Base-by-base conservation (phyloP, 2,888 invertebrate genomes). In the Tethea ocularis region DNA sequence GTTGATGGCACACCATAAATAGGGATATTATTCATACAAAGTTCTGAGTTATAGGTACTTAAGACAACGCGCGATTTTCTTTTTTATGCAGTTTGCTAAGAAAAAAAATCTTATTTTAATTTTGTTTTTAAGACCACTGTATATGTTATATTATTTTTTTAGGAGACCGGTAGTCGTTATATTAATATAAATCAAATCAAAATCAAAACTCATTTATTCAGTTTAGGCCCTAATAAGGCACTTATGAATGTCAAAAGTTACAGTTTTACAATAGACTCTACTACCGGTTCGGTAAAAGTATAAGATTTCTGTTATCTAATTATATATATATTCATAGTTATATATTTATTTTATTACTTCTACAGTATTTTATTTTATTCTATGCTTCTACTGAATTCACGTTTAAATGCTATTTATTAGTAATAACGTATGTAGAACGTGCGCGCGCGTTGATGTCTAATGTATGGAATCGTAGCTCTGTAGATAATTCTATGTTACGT, bases 381-480 rank as follows among this genome's bases (percentile, higher is more conserved):
- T 29, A 6, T 29, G 6, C 29, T 29, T 38, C 8, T 10, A 10
- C 29, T 29, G 10, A 29, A 8, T 52, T 29, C 3, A 29, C 15
- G 10, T 11, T 20, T 53, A 11, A 53, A 33, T 33, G 20, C 5
- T 33, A 53, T 29, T 17, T 33, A 11, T 33, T 17, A 53, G 10
- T 53, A 0, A 17, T 41, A 17, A 17, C 1, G n/a, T 41, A 24
- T 51, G 26, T 23, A 24, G 56, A 38, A 23, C 26, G 53, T 29
- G 66, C 69, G 71, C 78, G 66, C 72, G 71, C 79, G 78, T 79
- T 78, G 65, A 78, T 74, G 74, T 80, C 75, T 78, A 67, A 64
- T 71, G 62, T 68, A 72, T 56, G 55, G 56, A 51, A 41, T 1
- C 52, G 46, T 2, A 29, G 33, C 11, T 33, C 23, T 17, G 20